A percentile compares a stretch with the other conserved stretches of the same genome.
Conservation (phyloP, 2,888 invertebrate species). For the Phyto melanocephala region DNA sequence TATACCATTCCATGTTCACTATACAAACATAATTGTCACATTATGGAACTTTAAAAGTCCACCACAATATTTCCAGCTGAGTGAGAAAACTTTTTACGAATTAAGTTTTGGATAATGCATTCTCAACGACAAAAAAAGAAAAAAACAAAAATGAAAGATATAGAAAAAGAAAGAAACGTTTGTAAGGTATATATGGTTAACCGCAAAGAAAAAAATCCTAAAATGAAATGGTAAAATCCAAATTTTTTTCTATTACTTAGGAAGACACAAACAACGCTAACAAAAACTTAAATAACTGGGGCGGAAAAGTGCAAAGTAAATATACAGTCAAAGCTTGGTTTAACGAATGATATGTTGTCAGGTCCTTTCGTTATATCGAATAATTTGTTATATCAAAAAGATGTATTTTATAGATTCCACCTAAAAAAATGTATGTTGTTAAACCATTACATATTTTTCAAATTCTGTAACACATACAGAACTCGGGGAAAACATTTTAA, state of each 20-base stretch:
- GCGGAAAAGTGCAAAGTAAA: not conserved
- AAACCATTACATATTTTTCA: too few species aligned
- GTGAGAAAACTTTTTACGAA: not conserved
- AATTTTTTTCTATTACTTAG: not conserved
- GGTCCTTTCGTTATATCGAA: too few species aligned
- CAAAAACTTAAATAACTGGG: constrained; percentile 29
- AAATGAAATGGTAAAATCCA: not conserved
- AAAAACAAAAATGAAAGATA: not conserved
- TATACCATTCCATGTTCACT: not conserved
- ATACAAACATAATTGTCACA: constrained; percentile 8
- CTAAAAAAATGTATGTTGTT: too few species aligned
- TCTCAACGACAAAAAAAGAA: not conserved
- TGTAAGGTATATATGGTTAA: not conserved
- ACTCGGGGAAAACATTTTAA: too few species aligned
- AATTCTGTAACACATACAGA: too few species aligned
- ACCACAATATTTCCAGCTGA: not conserved
- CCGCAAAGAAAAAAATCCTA: not conserved
- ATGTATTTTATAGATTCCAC: too few species aligned
- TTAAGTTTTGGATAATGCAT: constrained; percentile 3
- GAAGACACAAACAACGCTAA: not conserved
- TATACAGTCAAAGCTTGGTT: too few species aligned
- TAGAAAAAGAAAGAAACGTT: not conserved
- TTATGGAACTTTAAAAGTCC: not conserved
- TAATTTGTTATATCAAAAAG: too few species aligned
- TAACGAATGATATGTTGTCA: too few species aligned